These are phyloP conservation scores for Paramisgurnus dabryanus DNA, from an alignment of 2,113 vertebrate species.

Conservation along the genomic window DNA sequence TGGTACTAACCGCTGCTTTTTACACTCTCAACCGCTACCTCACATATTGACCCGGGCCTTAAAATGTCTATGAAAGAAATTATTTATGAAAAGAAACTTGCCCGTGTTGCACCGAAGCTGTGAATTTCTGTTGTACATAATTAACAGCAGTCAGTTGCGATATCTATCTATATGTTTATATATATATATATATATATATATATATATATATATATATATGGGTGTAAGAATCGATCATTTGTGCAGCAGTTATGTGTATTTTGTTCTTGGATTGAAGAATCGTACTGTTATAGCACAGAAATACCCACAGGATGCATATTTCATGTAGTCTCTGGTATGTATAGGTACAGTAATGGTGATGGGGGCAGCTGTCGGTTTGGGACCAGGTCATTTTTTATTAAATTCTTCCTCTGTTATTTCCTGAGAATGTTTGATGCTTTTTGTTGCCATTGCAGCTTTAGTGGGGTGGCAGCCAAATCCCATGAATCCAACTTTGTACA, in stretches of 20 bases:
- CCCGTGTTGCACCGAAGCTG: background rate
- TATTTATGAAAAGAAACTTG: background rate
- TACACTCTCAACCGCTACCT: background rate
- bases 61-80: background rate
- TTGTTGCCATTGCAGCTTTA: background rate
- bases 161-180: background rate
- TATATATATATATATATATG: background rate
- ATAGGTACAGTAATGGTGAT: background rate
- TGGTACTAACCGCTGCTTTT: conserved; percentile 9
- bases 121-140: background rate
- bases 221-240: background rate
- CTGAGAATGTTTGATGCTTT: background rate
- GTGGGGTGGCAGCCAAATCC: background rate
- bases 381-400: background rate
- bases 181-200: background rate
- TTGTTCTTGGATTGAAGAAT: background rate
- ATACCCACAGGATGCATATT: background rate
- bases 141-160: background rate
- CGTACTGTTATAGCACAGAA: background rate
- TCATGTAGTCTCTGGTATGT: background rate
- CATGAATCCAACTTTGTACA: background rate
- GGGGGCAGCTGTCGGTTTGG: background rate
- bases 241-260: background rate
- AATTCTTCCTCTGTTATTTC: background rate
- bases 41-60: conserved; percentile 11